phyloP scores from a whole-genome alignment of 2,113 vertebrate genomes.

The Siniperca knerii region DNA sequence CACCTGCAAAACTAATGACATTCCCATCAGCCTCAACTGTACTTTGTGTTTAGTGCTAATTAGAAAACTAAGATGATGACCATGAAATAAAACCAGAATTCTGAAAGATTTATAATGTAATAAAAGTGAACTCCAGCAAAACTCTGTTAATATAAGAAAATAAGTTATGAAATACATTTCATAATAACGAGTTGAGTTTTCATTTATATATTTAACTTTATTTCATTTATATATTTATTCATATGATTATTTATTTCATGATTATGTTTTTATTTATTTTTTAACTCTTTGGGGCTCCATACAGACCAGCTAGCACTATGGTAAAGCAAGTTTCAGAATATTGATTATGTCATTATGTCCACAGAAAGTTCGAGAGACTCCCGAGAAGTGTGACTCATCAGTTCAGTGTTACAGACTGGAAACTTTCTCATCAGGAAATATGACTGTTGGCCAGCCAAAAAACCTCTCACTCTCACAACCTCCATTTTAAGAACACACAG shows the following conservation, averaged over 20 bases:
- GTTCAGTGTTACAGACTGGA: conserved; percentile 37
- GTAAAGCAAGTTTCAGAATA: background rate
- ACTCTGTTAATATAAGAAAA: background rate
- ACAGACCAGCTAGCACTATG: background rate
- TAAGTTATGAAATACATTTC: background rate
- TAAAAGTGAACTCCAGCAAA: no score
- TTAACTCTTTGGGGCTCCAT: background rate
- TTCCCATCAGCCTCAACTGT: no score
- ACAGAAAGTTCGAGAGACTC: conserved; percentile 15
- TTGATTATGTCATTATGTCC: background rate
- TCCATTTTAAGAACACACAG: conserved; percentile 34
- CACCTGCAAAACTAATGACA: no score
- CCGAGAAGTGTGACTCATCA: conserved; percentile 60
- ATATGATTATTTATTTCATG: background rate
- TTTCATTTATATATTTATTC: background rate
- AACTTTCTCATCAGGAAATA: conserved; percentile 54
- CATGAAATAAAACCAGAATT: no score
- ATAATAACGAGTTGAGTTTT: background rate
- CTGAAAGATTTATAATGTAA: background rate
- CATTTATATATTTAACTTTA: background rate
- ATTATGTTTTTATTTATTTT: background rate
- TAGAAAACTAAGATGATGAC: no score
- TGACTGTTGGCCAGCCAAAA: conserved; percentile 13
- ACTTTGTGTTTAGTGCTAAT: no score
- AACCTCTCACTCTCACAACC: conserved; percentile 6